Evolutionary conservation across 2,797 vertebrate genomes (phyloP).

Genomic region (Dipus sagitta): DNA sequence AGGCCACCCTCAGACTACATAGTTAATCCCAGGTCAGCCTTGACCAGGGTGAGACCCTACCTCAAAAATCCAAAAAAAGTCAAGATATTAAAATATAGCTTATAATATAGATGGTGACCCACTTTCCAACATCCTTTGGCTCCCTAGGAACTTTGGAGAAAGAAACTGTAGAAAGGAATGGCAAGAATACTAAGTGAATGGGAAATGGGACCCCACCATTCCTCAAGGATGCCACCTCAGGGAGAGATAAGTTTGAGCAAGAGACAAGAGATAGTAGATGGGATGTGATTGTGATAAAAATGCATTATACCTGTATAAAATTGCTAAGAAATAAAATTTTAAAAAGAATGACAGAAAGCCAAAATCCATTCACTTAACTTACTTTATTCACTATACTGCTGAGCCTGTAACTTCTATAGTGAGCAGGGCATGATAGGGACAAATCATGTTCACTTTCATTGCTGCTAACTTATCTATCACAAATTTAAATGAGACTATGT

Average conservation of each 20-base stretch:
- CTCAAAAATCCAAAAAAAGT: neutral
- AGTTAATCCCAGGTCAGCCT: too few species aligned
- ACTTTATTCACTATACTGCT: neutral
- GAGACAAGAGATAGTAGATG: too few species aligned
- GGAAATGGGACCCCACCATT: neutral
- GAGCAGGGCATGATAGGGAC: neutral
- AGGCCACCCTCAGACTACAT: too few species aligned
- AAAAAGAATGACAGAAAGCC: neutral
- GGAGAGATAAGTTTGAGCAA: too few species aligned
- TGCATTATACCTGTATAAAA: too few species aligned
- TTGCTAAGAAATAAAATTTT: too few species aligned
- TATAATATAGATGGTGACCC: neutral
- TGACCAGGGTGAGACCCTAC: too few species aligned
- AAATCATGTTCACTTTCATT: neutral
- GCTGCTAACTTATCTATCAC: neutral
- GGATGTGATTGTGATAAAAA: too few species aligned
- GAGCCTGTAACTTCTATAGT: neutral
- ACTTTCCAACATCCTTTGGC: neutral
- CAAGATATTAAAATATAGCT: conserved; percentile 42
- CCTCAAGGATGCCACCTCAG: neutral
- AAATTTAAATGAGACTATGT: neutral
- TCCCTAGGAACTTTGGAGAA: neutral
- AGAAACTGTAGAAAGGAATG: neutral
- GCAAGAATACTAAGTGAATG: neutral
- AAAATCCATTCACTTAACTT: neutral